These are phyloP conservation scores for Apodemus agrarius DNA, from an alignment of 2,797 vertebrate genomes.

Conservation along the genomic window DNA sequence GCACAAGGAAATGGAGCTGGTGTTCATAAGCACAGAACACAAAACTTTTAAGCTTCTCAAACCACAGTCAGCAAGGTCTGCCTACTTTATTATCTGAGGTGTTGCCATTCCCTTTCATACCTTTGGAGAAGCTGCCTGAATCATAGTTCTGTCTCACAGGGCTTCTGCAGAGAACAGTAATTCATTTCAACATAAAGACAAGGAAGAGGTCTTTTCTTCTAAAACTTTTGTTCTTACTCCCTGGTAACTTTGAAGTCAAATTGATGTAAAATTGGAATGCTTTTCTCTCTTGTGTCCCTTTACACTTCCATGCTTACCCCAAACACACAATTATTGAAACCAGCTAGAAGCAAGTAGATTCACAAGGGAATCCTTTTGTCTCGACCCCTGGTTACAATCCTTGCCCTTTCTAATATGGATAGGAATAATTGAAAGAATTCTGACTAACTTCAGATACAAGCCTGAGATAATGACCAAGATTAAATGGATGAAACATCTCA, in stretches of 20 bases:
- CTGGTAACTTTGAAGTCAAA: conserved; percentile 51
- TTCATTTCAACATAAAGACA: conserved; percentile 56
- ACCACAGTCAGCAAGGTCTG: background rate
- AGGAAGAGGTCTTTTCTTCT: conserved; percentile 37
- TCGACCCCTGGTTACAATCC: background rate
- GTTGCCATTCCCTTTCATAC: background rate
- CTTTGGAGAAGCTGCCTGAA: conserved; percentile 45
- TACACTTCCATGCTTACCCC: background rate
- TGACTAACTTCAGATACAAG: conserved; percentile 55
- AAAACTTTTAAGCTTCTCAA: conserved; percentile 31
- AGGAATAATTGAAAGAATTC: conserved; percentile 66
- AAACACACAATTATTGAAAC: background rate
- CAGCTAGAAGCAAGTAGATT: conserved; percentile 32
- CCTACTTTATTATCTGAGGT: conserved; percentile 45
- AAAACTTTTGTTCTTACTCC: conserved; percentile 50
- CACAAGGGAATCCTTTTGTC: conserved; percentile 19
- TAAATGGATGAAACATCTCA: conserved; percentile 59
- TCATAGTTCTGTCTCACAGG: conserved; percentile 18
- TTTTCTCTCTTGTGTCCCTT: conserved; percentile 55
- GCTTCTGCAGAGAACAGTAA: conserved; percentile 24
- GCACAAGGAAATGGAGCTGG: background rate
- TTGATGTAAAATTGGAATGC: conserved; percentile 41
- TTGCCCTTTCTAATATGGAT: conserved; percentile 1
- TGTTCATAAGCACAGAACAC: background rate
- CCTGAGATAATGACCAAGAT: conserved; percentile 62